These are phyloP conservation scores for Epinephelus cyanopodus DNA, from an alignment of 2,113 vertebrate species.

Conservation along the genomic window DNA sequence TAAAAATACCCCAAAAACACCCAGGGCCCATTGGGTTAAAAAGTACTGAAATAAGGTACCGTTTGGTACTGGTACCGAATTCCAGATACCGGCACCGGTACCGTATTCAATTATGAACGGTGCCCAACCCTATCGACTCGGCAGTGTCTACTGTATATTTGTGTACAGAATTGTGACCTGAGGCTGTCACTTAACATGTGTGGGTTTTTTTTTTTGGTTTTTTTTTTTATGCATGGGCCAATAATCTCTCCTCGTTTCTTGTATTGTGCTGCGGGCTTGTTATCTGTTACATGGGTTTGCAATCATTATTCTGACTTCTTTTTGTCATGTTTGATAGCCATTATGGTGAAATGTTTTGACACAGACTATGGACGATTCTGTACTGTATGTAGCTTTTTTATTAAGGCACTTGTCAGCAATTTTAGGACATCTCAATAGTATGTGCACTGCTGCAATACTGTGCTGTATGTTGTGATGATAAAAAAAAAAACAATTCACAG, in stretches of 20 bases:
- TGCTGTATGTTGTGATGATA: not conserved
- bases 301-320: not conserved
- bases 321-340: conserved; percentile 6
- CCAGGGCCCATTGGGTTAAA: too few species aligned
- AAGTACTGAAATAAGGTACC: too few species aligned
- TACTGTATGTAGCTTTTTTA: not conserved
- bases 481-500: not conserved
- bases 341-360: not conserved
- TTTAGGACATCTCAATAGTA: not conserved
- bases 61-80: too few species aligned
- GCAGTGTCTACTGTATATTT: not conserved
- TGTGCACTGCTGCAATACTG: not conserved
- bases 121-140: too few species aligned
- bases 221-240: not conserved
- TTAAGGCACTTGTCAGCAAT: not conserved
- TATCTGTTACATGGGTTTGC: not conserved
- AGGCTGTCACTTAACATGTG: not conserved
- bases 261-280: not conserved
- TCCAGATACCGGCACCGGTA: too few species aligned
- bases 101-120: too few species aligned
- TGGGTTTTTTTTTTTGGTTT: fast-evolving
- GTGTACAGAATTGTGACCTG: not conserved
- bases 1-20: too few species aligned
- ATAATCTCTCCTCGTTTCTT: not conserved
- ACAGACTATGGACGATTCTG: not conserved